phyloP scores from a whole-genome alignment of 2,113 vertebrate species.

The Gulo gulo region DNA sequence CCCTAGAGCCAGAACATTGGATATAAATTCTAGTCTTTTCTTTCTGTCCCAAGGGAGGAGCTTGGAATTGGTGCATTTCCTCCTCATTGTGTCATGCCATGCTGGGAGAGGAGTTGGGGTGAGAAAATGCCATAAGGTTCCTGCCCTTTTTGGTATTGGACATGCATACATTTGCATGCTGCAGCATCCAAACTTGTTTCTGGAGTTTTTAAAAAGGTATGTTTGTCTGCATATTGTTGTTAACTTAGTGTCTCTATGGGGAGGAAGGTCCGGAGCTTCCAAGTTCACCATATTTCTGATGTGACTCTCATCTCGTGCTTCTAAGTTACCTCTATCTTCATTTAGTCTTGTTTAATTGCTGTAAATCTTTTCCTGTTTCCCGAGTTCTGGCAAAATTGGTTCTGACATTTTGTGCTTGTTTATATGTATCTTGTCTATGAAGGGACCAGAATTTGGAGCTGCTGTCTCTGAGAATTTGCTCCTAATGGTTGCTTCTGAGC shows the following conservation, averaged over 20 bases:
- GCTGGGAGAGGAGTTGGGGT: background rate
- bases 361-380: background rate
- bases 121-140: background rate
- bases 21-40: background rate
- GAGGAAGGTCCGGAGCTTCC: background rate
- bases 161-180: background rate
- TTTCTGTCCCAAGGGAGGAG: background rate
- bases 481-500: background rate
- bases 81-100: background rate
- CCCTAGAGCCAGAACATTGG: background rate
- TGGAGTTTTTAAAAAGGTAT: background rate
- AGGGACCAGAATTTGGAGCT: background rate
- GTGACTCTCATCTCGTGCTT: background rate
- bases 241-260: background rate
- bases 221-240: background rate
- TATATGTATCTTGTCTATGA: background rate
- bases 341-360: background rate
- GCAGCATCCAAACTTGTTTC: background rate
- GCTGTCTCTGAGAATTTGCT: background rate
- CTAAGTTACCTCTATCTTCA: background rate
- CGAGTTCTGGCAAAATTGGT: background rate
- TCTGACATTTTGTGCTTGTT: background rate
- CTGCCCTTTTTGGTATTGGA: background rate
- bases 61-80: background rate
- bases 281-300: background rate